Conservation (phyloP, 2,888 invertebrate genomes). For the Lasioglossum malachurum region DNA sequence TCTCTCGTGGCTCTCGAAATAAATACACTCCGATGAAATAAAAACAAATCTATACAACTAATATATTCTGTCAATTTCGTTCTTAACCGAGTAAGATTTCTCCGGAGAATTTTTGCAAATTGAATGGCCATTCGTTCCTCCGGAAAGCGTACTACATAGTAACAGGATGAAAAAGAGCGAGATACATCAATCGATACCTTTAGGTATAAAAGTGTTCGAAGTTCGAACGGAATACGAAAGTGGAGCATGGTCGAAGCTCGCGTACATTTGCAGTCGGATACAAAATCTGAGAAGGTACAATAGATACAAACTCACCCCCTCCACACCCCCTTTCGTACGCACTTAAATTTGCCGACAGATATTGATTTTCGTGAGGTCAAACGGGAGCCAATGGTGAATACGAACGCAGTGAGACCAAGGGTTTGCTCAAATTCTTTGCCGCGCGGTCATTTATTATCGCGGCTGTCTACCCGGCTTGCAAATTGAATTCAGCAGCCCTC, state of each 20-base stretch:
- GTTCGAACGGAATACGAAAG: background rate
- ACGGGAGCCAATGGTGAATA: constrained; percentile 55
- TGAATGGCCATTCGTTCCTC: background rate
- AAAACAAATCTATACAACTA: background rate
- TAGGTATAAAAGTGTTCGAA: background rate
- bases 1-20: background rate
- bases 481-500: background rate
- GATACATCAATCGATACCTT: constrained; percentile 20
- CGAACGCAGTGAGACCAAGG: constrained; percentile 34
- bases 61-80: background rate
- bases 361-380: constrained; percentile 63
- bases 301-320: constrained; percentile 1
- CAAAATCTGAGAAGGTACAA: constrained; percentile 51
- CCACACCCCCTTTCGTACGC: constrained; percentile 20
- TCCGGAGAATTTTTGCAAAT: background rate
- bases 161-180: background rate
- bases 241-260: background rate
- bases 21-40: background rate
- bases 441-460: constrained; percentile 31
- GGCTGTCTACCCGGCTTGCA: background rate
- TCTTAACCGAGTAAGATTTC: background rate
- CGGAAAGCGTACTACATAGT: background rate
- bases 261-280: constrained; percentile 25
- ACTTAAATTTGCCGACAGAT: constrained; percentile 59
- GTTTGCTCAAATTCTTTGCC: constrained; percentile 38